phyloP scores from a whole-genome alignment of 2,888 invertebrate genomes.

The Meteorus cinctellus region DNA sequence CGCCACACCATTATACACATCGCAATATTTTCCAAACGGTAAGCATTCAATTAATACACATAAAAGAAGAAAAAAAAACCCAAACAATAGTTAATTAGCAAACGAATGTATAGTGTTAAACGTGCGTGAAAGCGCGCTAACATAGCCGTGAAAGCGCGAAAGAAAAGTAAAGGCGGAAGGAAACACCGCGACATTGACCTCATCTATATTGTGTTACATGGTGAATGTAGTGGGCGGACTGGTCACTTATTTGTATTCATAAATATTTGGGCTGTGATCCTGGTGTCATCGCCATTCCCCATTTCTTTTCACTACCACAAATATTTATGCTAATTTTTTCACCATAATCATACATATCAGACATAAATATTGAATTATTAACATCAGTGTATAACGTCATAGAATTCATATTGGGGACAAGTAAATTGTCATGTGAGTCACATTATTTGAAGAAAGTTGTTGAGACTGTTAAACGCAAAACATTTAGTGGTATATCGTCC shows the following conservation, averaged over 20 bases:
- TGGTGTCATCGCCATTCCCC: slow-evolving; percentile 61
- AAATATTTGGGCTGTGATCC: slow-evolving; percentile 59
- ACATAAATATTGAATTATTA: not conserved
- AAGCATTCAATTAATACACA: slow-evolving; percentile 14
- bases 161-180: slow-evolving; percentile 44
- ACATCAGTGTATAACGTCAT: not conserved
- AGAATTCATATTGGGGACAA: not conserved
- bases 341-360: not conserved
- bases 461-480: slow-evolving; percentile 6
- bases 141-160: slow-evolving; percentile 37
- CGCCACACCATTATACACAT: slow-evolving; percentile 35
- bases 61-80: slow-evolving; percentile 19
- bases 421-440: slow-evolving; percentile 15
- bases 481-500: slow-evolving; percentile 25
- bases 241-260: slow-evolving; percentile 56
- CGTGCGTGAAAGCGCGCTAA: slow-evolving; percentile 5
- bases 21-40: slow-evolving; percentile 33
- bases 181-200: slow-evolving; percentile 66
- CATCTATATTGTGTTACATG: slow-evolving; percentile 54
- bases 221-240: slow-evolving; percentile 67
- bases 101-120: not conserved
- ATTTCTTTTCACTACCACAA: not conserved
- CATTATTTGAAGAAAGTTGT: slow-evolving; percentile 10
- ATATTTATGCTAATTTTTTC: not conserved
- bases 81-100: slow-evolving; percentile 11